Evolutionary conservation across 2,797 vertebrate genomes (phyloP).

Genomic region (Rhadinocentrus ornatus): DNA sequence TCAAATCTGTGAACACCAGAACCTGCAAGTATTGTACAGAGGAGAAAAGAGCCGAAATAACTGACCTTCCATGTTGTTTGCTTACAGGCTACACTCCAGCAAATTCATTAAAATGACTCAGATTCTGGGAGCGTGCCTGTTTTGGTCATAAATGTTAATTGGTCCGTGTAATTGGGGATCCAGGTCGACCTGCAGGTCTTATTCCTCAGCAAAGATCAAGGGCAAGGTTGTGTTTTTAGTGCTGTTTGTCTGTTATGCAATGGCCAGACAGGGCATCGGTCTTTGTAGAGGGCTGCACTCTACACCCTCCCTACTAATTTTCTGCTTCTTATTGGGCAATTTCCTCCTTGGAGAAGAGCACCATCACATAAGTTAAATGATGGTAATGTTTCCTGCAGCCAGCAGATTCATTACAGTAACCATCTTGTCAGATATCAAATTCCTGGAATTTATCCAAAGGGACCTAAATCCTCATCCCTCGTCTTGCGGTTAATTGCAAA

Average conservation of each 20-base stretch:
- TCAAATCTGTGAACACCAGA: conserved; percentile 26
- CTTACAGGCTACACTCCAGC: conserved; percentile 18
- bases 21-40: background rate
- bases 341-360: conserved; percentile 12
- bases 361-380: conserved; percentile 61
- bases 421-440: conserved; percentile 66
- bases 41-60: background rate
- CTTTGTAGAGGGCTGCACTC: background rate
- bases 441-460: conserved; percentile 65
- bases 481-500: conserved; percentile 77
- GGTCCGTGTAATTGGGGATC: conserved; percentile 24
- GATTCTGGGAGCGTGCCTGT: background rate
- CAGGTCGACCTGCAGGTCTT: conserved; percentile 27
- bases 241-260: background rate
- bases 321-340: conserved; percentile 31
- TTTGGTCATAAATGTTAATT: conserved; percentile 25
- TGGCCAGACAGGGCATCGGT: background rate
- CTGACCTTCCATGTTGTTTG: background rate
- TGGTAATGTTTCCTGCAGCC: conserved; percentile 52
- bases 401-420: conserved; percentile 59
- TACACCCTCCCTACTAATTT: conserved; percentile 7
- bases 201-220: background rate
- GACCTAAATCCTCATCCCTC: conserved; percentile 60
- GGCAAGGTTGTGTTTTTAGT: background rate
- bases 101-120: conserved; percentile 13